Percentiles rank a stretch among this genome's conserved stretches.
Evolutionary conservation across 2,888 invertebrate genomes (phyloP).

Genomic region (Calliopum simillimum): DNA sequence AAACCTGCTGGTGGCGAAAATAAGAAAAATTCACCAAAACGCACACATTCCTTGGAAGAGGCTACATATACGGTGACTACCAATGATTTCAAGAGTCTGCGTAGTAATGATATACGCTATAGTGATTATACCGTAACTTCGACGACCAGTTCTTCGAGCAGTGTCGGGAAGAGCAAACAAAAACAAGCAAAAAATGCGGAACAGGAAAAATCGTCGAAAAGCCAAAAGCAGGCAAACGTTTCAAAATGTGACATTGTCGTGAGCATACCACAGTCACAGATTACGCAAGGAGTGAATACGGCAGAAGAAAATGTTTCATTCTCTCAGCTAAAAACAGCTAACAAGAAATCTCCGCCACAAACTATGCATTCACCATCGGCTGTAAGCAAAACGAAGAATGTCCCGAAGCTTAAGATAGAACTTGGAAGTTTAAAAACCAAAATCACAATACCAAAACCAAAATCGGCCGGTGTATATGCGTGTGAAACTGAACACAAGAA

Average conservation of each 20-base stretch:
- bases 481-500: conserved; percentile 40
- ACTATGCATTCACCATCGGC: conserved; percentile 4
- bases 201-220: background rate
- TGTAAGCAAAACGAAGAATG: conserved; percentile 49
- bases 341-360: conserved; percentile 54
- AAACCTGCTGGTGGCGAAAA: conserved; percentile 45
- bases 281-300: conserved; percentile 57
- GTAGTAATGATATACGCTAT: conserved; percentile 66
- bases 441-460: conserved; percentile 55
- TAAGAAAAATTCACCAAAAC: conserved; percentile 51
- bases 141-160: conserved; percentile 39
- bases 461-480: conserved; percentile 55
- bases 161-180: conserved; percentile 2
- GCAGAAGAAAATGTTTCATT: conserved; percentile 58
- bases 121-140: conserved; percentile 57
- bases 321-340: conserved; percentile 63
- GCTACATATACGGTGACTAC: conserved; percentile 47
- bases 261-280: conserved; percentile 64
- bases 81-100: conserved; percentile 64
- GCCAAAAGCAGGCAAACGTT: conserved; percentile 38
- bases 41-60: conserved; percentile 44
- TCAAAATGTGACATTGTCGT: conserved; percentile 62
- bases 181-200: background rate
- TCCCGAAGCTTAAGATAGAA: conserved; percentile 64
- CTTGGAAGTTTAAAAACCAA: conserved; percentile 61